Evolutionary conservation across 2,797 vertebrate species (phyloP).

Genomic region (Oryzias sinensis): DNA sequence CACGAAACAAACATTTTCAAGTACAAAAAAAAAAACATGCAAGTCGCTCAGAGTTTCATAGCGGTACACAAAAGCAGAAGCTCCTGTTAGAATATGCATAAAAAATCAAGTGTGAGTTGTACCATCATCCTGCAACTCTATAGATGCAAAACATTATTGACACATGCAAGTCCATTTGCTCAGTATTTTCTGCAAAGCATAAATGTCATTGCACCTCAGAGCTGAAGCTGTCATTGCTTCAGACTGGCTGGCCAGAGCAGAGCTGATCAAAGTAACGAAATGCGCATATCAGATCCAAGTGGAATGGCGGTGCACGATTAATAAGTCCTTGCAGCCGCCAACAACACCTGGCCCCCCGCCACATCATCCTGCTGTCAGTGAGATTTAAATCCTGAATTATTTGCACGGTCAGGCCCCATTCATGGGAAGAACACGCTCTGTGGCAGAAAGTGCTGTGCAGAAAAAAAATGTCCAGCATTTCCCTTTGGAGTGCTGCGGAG

Average conservation of each 20-base stretch:
- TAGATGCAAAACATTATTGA: too few species aligned
- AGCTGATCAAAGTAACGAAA: neutral
- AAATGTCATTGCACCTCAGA: neutral
- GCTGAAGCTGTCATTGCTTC: too few species aligned
- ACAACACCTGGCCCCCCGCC: constrained; percentile 20
- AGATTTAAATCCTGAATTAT: neutral
- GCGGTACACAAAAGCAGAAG: too few species aligned
- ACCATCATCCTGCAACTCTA: too few species aligned
- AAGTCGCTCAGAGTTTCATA: too few species aligned
- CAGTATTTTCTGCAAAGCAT: neutral
- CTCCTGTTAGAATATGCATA: too few species aligned
- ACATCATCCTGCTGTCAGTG: neutral
- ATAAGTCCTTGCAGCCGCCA: constrained; percentile 37
- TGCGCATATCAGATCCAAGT: neutral
- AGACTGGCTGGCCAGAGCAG: too few species aligned
- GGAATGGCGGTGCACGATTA: constrained; percentile 1
- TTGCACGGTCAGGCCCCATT: neutral
- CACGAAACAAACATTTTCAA: neutral
- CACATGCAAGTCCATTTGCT: too few species aligned
- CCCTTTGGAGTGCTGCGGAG: neutral
- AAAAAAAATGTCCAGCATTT: neutral
- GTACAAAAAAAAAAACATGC: too few species aligned
- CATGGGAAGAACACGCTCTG: neutral
- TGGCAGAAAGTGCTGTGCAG: neutral
- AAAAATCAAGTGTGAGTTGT: too few species aligned